Evolutionary conservation across 2,888 invertebrate species (phyloP).

Genomic region (Cartodere bifasciata): DNA sequence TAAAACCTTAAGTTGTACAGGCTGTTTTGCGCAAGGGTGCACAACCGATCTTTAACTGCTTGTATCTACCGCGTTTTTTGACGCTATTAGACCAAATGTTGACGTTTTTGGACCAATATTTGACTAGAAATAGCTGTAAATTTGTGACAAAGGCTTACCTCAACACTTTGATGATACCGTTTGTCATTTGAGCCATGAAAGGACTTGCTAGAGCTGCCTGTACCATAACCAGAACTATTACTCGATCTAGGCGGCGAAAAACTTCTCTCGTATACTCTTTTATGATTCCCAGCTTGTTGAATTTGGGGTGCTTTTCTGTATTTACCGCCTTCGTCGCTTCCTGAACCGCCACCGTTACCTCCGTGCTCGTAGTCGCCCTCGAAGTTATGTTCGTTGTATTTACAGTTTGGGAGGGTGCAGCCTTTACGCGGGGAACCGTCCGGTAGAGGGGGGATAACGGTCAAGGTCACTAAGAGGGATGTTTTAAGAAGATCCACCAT

Average conservation of each 20-base stretch:
- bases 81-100: no score
- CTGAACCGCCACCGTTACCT: slow-evolving; percentile 45
- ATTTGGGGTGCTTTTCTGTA: slow-evolving; percentile 35
- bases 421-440: slow-evolving; percentile 59
- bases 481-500: slow-evolving; percentile 88
- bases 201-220: slow-evolving; percentile 48
- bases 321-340: slow-evolving; percentile 29
- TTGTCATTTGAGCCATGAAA: slow-evolving; percentile 27
- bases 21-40: no score
- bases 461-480: slow-evolving; percentile 73
- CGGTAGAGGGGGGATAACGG: slow-evolving; percentile 60
- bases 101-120: no score
- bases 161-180: slow-evolving; percentile 32
- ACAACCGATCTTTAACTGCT: no score
- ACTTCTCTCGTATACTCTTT: slow-evolving; percentile 59
- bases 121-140: no score
- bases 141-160: no score
- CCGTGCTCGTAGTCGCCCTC: slow-evolving; percentile 61
- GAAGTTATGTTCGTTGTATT: slow-evolving; percentile 45
- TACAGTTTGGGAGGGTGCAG: slow-evolving; percentile 50
- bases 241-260: slow-evolving; percentile 63
- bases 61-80: no score
- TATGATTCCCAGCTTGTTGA: slow-evolving; percentile 46
- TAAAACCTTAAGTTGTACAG: no score
- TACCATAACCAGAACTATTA: slow-evolving; percentile 75